Evolutionary conservation across 2,888 invertebrate genomes (phyloP).

Genomic region (Drosophila leonis): DNA sequence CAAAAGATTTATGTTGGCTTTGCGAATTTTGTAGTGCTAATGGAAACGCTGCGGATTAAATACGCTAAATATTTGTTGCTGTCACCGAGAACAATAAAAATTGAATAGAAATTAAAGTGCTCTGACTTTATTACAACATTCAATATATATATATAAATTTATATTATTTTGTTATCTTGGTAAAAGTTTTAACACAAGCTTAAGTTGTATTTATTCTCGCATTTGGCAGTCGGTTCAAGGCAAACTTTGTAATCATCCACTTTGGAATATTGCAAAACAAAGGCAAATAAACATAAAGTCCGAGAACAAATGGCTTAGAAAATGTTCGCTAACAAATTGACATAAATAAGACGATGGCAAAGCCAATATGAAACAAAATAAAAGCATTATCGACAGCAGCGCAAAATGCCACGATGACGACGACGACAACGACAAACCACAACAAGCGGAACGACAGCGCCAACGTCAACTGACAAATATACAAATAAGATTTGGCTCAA

Average conservation of each 20-base stretch:
- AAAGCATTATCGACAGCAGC: slow-evolving; percentile 55
- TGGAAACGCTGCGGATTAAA: slow-evolving; percentile 41
- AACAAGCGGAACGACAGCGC: slow-evolving; percentile 1
- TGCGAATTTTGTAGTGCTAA: slow-evolving; percentile 34
- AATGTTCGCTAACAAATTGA: slow-evolving; percentile 69
- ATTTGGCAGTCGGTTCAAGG: slow-evolving; percentile 20
- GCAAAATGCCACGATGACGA: slow-evolving; percentile 4
- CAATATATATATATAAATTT: slow-evolving; percentile 9
- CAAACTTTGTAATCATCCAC: slow-evolving; percentile 60
- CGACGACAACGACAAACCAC: slow-evolving; percentile 32
- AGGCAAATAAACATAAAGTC: slow-evolving; percentile 63
- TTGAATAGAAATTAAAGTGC: slow-evolving; percentile 4
- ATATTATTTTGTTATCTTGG: background rate
- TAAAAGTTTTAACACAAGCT: slow-evolving; percentile 30
- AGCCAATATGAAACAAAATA: slow-evolving; percentile 59
- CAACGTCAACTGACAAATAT: slow-evolving; percentile 61
- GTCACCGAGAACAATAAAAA: slow-evolving; percentile 18
- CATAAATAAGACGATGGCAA: slow-evolving; percentile 64
- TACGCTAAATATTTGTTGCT: slow-evolving; percentile 22
- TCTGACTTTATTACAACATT: background rate
- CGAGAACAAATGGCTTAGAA: slow-evolving; percentile 73
- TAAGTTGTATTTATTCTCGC: slow-evolving; percentile 29
- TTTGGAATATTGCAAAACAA: slow-evolving; percentile 46
- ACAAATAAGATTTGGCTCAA: slow-evolving; percentile 75
- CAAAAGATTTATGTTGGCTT: slow-evolving; percentile 36